Evolutionary conservation across 2,113 vertebrate species (phyloP).

Genomic region (Hoplias malabaricus): DNA sequence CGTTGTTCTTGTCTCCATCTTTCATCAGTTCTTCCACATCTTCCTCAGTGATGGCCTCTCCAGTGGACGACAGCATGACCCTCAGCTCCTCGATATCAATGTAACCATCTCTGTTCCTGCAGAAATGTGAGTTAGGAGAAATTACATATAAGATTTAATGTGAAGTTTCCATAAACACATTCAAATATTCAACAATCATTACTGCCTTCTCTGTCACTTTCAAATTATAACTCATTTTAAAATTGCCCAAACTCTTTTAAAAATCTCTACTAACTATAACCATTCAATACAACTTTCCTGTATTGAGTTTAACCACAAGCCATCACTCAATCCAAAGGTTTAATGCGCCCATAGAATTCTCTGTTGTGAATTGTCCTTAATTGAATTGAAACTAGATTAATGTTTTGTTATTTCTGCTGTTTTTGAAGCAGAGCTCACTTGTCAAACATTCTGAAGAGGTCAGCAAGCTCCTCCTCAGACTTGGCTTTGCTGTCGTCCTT

Average conservation of each 20-base stretch:
- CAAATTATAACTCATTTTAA: too few species aligned
- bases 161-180: too few species aligned
- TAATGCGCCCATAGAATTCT: too few species aligned
- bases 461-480: slow-evolving; percentile 75
- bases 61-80: slow-evolving; percentile 72
- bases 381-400: not conserved
- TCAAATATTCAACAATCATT: too few species aligned
- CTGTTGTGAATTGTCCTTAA: not conserved
- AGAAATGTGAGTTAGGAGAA: too few species aligned
- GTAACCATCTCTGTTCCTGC: slow-evolving; percentile 74
- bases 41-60: slow-evolving; percentile 74
- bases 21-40: slow-evolving; percentile 78
- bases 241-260: too few species aligned
- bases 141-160: too few species aligned
- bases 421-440: slow-evolving; percentile 70
- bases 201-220: too few species aligned
- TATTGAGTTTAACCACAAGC: too few species aligned
- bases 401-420: not conserved
- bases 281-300: too few species aligned
- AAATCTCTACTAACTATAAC: too few species aligned
- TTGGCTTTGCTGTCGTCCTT: slow-evolving; percentile 81
- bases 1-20: slow-evolving; percentile 78
- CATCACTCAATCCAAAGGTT: too few species aligned
- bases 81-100: slow-evolving; percentile 76
- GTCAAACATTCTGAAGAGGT: slow-evolving; percentile 79